Conservation (phyloP, 2,113 vertebrate genomes). For the Chloebia gouldiae region DNA sequence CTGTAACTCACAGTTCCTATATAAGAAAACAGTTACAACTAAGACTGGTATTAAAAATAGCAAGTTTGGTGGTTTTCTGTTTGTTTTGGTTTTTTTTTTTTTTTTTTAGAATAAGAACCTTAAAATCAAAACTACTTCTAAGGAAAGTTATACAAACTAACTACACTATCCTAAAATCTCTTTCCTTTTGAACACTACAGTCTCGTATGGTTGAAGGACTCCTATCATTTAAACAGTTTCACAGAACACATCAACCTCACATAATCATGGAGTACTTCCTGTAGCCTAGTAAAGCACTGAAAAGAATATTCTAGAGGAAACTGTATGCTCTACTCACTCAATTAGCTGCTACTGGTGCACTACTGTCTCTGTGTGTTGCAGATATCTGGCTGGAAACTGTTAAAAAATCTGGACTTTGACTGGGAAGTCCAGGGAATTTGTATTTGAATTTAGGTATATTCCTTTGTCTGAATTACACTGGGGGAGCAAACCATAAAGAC, state of each 20-base stretch:
- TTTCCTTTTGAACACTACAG: neutral
- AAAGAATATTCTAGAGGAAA: neutral
- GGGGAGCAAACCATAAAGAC: neutral
- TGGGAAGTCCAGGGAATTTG: neutral
- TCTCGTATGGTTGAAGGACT: neutral
- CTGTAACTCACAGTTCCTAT: neutral
- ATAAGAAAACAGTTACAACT: neutral
- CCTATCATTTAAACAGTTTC: neutral
- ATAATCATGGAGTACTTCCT: neutral
- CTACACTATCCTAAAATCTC: neutral
- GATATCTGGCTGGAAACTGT: neutral
- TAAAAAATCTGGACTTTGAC: neutral
- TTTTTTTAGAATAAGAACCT: neutral
- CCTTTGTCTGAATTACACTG: neutral
- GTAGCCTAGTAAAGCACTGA: neutral
- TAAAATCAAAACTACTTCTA: neutral
- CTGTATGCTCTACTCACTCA: neutral
- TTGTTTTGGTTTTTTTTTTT: neutral
- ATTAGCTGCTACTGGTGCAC: neutral
- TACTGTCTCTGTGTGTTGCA: neutral
- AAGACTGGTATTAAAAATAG: neutral
- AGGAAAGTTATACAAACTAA: neutral
- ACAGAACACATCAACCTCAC: neutral
- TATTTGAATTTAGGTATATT: neutral
- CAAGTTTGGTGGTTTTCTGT: neutral